Base-by-base conservation (phyloP, 2,797 vertebrate genomes). In the Phoxinus dragarum region DNA sequence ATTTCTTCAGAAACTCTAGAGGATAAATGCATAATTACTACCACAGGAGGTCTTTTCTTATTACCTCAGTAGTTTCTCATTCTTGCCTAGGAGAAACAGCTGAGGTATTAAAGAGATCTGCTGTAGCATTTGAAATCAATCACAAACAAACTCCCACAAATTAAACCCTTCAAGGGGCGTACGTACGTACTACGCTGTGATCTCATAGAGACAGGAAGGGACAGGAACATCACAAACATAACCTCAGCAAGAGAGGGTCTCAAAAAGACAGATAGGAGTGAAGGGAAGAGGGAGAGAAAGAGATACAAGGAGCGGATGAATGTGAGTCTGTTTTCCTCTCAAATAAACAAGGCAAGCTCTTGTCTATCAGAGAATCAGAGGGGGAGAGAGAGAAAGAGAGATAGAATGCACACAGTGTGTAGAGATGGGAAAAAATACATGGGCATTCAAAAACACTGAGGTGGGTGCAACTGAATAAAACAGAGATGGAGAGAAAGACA, bases 261-360 rank as follows among this genome's bases (percentile, higher is more conserved):
- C 82, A 84, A 27, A 80, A 78, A 84, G 74, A 72, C 27, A 52
- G 49, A 81, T 34, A 56, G 11, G 68, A 67, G 31, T 61, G 40
- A 78, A n/a, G 85, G 64, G 19, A 69, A 85, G 74, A 76, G 68
- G 82, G 71, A 86, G n/a, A 71, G 83, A 84, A 87, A 89, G 89
- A 59, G 84, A 86, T 75, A 79, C 79, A 89, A 86, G 44, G 38
- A 89, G 49, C 74, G 87, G 89, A 93, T 92, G 91, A 93, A 92
- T 89, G 90, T 73, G 77, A 67, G 84, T 89, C 90, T 93, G 91
- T 94, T 93, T 92, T 88, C 87, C 90, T 89, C 88, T 92, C 88
- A 92, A 91, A 94, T 93, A 94, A 93, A 94, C 92, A 94, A 93
- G 92, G 90, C 88, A 40, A 90, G 91, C 90, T 91, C 91, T 93